A percentile compares a stretch with the other conserved stretches of the same genome.
Evolutionary conservation across 2,888 invertebrate species (phyloP).

Genomic region (Altica lythri): DNA sequence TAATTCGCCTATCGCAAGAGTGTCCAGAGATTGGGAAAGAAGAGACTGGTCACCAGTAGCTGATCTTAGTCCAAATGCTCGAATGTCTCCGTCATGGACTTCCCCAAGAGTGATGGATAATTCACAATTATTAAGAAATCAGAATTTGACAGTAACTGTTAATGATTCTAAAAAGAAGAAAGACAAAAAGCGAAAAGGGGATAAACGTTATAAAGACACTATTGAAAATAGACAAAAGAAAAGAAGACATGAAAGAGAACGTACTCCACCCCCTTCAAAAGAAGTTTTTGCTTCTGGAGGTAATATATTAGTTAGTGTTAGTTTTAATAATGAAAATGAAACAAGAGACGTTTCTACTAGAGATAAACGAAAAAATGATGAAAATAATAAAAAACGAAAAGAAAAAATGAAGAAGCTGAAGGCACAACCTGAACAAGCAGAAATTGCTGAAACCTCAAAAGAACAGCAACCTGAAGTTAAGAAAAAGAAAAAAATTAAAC

Average conservation of each 20-base stretch:
- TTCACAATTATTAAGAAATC: slow-evolving; percentile 53
- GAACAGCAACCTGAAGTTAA: slow-evolving; percentile 61
- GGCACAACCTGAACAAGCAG: slow-evolving; percentile 23
- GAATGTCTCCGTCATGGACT: slow-evolving; percentile 64
- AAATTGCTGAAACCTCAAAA: slow-evolving; percentile 36
- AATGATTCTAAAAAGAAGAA: slow-evolving; percentile 60
- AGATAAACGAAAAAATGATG: slow-evolving; percentile 55
- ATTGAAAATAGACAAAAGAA: slow-evolving; percentile 48
- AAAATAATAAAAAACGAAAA: slow-evolving; percentile 49
- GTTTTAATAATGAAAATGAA: slow-evolving; percentile 75
- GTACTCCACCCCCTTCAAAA: slow-evolving; percentile 74
- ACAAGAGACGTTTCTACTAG: slow-evolving; percentile 51
- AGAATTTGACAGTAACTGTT: slow-evolving; percentile 65
- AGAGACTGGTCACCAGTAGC: slow-evolving; percentile 61
- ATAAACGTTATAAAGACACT: slow-evolving; percentile 42
- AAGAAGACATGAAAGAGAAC: slow-evolving; percentile 53
- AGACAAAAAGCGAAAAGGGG: slow-evolving; percentile 56
- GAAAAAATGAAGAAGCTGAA: slow-evolving; percentile 52
- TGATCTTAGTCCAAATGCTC: slow-evolving; percentile 65
- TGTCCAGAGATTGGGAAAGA: slow-evolving; percentile 48
- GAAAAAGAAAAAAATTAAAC: slow-evolving; percentile 45
- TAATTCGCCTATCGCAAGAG: slow-evolving; percentile 47
- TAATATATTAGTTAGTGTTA: slow-evolving; percentile 90
- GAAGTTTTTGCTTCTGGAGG: slow-evolving; percentile 93
- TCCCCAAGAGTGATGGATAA: slow-evolving; percentile 61